Evolutionary conservation across 2,888 invertebrate genomes (phyloP).

Genomic region (Chrysomela aeneicollis): DNA sequence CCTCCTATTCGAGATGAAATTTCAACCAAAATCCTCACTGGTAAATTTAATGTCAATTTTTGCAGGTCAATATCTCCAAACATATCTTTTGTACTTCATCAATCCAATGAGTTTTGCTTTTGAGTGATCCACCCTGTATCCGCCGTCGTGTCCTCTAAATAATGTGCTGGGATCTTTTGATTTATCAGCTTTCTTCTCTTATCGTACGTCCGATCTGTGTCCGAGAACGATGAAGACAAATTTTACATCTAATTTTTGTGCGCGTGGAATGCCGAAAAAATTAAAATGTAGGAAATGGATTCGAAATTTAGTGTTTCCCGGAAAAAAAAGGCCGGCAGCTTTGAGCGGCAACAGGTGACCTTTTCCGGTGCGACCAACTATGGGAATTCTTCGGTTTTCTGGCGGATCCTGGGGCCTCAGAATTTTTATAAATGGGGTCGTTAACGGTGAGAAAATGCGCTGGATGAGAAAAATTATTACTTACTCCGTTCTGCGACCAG

Average conservation of each 20-base stretch:
- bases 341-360: conserved; percentile 27
- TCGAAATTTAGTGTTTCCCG: conserved; percentile 26
- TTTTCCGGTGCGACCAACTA: conserved; percentile 27
- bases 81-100: no score
- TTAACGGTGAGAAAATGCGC: background rate
- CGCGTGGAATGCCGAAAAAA: conserved; percentile 22
- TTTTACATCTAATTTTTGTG: conserved; percentile 37
- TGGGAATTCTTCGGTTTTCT: background rate
- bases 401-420: background rate
- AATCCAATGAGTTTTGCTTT: no score
- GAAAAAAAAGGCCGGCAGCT: conserved; percentile 21
- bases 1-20: no score
- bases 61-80: no score
- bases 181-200: conserved; percentile 29
- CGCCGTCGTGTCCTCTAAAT: conserved; percentile 23
- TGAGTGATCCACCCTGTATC: background rate
- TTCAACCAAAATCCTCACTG: no score
- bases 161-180: conserved; percentile 29
- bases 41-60: no score
- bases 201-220: conserved; percentile 28
- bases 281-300: conserved; percentile 23
- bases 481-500: conserved; percentile 67
- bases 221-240: conserved; percentile 36
- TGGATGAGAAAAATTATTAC: conserved; percentile 43
- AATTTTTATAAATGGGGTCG: background rate